phyloP scores from a whole-genome alignment of 2,113 vertebrate genomes.

The Peromyscus polionotus region DNA sequence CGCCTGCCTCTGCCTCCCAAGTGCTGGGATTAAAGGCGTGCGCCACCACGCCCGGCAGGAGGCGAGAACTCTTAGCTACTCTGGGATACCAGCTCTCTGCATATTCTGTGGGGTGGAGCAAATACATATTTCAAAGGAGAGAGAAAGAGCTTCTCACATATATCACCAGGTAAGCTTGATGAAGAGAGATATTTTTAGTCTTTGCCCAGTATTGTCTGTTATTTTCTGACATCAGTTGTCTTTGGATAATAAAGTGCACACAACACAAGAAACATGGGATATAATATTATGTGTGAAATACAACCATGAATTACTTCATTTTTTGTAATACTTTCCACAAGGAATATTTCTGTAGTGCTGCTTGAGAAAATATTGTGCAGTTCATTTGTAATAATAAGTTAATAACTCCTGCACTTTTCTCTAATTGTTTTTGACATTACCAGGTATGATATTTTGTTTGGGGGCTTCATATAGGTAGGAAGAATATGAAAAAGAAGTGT shows the following conservation, averaged over 20 bases:
- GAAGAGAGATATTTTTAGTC: background rate
- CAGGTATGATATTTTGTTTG: background rate
- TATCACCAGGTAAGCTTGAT: background rate
- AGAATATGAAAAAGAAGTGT: accelerated
- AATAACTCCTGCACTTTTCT: background rate
- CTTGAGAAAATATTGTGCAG: background rate
- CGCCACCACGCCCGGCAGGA: no score
- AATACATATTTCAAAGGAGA: background rate
- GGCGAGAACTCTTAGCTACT: background rate
- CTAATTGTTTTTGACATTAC: background rate
- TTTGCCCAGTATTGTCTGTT: background rate
- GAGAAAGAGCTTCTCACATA: accelerated
- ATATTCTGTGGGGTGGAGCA: no score
- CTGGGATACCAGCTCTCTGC: accelerated
- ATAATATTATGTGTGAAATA: background rate
- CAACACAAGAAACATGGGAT: background rate
- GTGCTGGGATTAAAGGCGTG: no score
- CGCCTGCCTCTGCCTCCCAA: no score
- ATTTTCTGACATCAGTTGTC: background rate
- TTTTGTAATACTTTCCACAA: background rate
- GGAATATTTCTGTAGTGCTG: no score
- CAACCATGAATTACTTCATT: background rate
- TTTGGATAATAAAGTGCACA: background rate
- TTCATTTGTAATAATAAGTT: background rate
- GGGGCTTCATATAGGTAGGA: accelerated